Evolutionary conservation across 2,797 vertebrate genomes (phyloP), one percentile per base, ranked within the genome.

Genomic region (Luscinia megarhynchos): DNA sequence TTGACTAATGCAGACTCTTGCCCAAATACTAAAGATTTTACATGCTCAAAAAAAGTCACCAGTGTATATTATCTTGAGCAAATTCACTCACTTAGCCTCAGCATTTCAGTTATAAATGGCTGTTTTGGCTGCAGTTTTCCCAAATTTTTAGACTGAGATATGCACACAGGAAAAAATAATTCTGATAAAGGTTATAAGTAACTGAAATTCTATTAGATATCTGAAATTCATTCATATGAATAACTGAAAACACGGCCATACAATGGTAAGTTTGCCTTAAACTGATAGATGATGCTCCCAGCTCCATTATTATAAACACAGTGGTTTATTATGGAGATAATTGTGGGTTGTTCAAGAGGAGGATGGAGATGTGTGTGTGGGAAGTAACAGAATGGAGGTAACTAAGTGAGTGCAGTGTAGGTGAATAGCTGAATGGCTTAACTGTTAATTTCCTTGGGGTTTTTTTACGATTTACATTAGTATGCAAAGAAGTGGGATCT

Each of bases 261-360:
- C 84, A 90, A 80, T 34, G 38, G 29, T 84, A 90, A 82, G 38
- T 54, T 87, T 94, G 77, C 83, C 79, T 67, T 90, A 89, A 93
- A 95, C 79, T 79, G 87, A 86, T 87, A 92, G 82, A 75, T 79
- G 91, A 86, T 95, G 89, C 76, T 92, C 87, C 69, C 12, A 86
- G 67, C 27, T 94, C 73, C 82, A 73, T 90, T 91, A 82, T 95
- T 93, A 95, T 58, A 94, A 94, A 94, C 84, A 92, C 38, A 62
- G 90, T 36, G 69, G 64, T 89, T 95, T 93, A 81, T 94, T 87
- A 93, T 75, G 45, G 79, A 89, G 91, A 90, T 93, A 95, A 95
- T 93, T 96, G 87, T 87, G 83, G 94, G 94, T 94, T 96, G 89
- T 84, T 94, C 73, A 89, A 85, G 73, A 46, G 77, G 69, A 92